Conservation (phyloP, 1,140 invertebrate species). For the Periplaneta americana region DNA sequence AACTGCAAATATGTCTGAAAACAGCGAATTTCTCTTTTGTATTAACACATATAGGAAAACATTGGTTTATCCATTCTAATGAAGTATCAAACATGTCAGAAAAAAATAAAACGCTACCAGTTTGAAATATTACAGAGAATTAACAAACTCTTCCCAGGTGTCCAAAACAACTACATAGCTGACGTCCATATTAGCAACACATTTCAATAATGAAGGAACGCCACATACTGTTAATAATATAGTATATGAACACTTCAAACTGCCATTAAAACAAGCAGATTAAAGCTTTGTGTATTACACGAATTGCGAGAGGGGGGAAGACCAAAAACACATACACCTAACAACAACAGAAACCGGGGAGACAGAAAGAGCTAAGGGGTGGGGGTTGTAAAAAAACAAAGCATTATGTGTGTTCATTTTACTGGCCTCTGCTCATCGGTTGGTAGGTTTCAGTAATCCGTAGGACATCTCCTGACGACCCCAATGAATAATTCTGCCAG, state of each 20-base stretch:
- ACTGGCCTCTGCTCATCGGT: not conserved
- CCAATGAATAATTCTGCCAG: not conserved
- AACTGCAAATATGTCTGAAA: not conserved
- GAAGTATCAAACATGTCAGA: not conserved
- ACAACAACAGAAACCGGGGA: not conserved
- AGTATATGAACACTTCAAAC: not conserved
- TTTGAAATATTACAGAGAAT: not conserved
- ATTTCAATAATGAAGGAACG: not conserved
- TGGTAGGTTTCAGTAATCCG: not conserved
- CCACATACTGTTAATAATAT: not conserved
- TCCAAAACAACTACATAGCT: not conserved
- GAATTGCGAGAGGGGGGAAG: not conserved
- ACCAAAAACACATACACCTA: not conserved
- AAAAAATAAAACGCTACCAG: not conserved
- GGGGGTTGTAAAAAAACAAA: not conserved
- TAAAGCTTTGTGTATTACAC: not conserved
- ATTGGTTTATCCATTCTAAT: not conserved
- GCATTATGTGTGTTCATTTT: not conserved
- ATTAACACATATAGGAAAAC: not conserved
- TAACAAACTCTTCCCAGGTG: not conserved
- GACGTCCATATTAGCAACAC: not conserved
- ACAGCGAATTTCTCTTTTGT: not conserved
- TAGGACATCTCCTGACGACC: not conserved
- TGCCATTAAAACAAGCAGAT: not conserved
- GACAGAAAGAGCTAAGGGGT: too few species aligned